Base-by-base conservation (phyloP, 2,113 vertebrate species). In the Pandion haliaetus region DNA sequence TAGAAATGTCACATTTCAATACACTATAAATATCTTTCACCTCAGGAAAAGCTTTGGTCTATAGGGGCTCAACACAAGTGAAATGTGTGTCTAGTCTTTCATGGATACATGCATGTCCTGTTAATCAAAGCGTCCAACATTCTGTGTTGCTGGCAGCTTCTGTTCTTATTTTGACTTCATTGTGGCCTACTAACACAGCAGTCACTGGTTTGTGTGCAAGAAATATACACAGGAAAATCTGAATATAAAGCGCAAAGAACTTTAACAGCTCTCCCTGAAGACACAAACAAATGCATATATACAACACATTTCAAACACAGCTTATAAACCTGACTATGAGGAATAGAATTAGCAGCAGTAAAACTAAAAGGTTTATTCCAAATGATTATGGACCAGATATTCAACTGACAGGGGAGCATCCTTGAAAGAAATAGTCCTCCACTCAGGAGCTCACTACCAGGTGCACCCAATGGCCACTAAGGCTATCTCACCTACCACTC, bases 1-100 rank as follows among this genome's bases (percentile, higher is more conserved):
- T 54, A 85, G 73, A 92, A 94, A 94, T 62, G 81, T 79, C 86
- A 76, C 70, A 94, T 87, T 95, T 93, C 38, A 54, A 83, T 90
- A 72, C 8, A 45, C 73, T 91, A 76, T 72, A 89, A 94, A 84
- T 72, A 84, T 28, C 79, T 82, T 79, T 84, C 65, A 79, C 86
- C 69, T 88, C 42, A 86, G 91, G 88, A 96, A 92, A 93, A 93
- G 32, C 50, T 81, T 66, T 2, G 6, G 32, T 83, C 67, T 88
- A 31, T 4, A 58, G n/a, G 28, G 70, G 88, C 66, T 85, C 24
- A 69, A 34, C 10, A 16, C 29, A 69, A 95, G 34, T 42, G 31
- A 84, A 97, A 89, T 6, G 9, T 24, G 45, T 42, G 45, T 32
- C 69, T 52, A 57, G 65, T 38, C 61, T 87, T 92, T 52, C 1